Conservation (phyloP, 2,888 invertebrate genomes). For the Drosophila colorata region DNA sequence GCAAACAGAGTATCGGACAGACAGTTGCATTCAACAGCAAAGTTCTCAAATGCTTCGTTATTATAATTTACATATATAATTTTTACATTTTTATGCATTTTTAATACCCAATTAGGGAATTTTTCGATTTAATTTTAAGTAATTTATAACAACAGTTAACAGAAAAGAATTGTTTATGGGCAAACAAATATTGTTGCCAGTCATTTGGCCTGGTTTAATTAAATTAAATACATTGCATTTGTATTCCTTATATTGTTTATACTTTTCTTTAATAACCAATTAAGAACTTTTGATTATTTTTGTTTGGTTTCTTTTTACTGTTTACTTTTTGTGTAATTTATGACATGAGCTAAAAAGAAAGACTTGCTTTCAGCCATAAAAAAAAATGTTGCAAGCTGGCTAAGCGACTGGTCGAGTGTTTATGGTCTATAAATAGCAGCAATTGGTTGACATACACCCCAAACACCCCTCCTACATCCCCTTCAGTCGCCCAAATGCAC, state of each 20-base stretch:
- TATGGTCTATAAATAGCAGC: constrained; percentile 58
- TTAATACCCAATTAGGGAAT: constrained; percentile 23
- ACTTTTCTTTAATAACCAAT: constrained; percentile 25
- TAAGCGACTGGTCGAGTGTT: constrained; percentile 23
- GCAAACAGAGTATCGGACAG: not conserved
- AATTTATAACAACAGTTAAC: constrained; percentile 34
- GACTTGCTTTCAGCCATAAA: constrained; percentile 23
- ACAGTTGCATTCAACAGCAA: not conserved
- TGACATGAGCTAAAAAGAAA: constrained; percentile 24
- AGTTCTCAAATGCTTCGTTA: not conserved
- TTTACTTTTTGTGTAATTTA: constrained; percentile 42
- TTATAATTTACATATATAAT: not conserved
- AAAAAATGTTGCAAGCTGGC: constrained; percentile 26
- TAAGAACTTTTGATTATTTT: constrained; percentile 19
- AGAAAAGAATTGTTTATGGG: not conserved
- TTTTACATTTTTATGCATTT: not conserved
- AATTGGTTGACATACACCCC: constrained; percentile 27
- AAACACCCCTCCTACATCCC: not conserved
- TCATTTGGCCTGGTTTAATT: not conserved
- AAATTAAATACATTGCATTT: not conserved
- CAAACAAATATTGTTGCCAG: not conserved
- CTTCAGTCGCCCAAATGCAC: constrained; percentile 41
- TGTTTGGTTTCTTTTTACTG: not conserved
- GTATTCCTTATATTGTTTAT: not conserved
- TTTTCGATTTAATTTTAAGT: not conserved